Conservation (phyloP, 2,888 invertebrate species). For the Harpalus rufipes region DNA sequence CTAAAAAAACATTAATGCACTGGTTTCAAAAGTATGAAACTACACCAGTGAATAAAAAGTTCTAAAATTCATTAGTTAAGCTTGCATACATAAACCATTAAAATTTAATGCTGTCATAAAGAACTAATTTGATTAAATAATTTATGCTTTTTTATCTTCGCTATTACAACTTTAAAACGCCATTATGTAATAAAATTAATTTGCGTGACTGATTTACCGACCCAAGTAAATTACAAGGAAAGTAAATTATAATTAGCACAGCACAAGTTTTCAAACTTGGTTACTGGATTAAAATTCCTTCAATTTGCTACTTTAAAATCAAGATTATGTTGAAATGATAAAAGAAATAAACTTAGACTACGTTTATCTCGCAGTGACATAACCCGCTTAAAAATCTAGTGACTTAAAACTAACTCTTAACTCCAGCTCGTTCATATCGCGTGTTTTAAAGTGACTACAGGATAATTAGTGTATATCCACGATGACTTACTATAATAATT, state of each 20-base stretch:
- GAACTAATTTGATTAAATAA: slow-evolving; percentile 1
- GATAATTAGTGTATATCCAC: too few species aligned
- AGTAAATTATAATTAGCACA: neutral
- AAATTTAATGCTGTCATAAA: neutral
- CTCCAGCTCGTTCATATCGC: too few species aligned
- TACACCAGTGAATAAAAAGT: neutral
- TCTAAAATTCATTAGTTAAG: neutral
- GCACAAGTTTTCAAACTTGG: neutral
- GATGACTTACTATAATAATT: too few species aligned
- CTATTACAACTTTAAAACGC: slow-evolving; percentile 6
- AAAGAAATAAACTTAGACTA: too few species aligned
- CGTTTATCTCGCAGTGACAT: too few species aligned
- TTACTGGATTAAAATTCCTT: neutral
- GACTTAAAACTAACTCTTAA: too few species aligned
- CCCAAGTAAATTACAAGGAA: slow-evolving; percentile 5
- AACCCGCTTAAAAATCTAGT: too few species aligned
- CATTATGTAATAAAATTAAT: slow-evolving; percentile 4
- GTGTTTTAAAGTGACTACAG: too few species aligned
- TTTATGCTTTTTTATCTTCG: neutral
- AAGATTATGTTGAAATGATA: too few species aligned
- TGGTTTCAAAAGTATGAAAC: too few species aligned
- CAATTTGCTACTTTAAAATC: neutral
- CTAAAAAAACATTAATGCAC: too few species aligned
- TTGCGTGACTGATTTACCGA: slow-evolving; percentile 1
- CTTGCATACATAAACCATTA: neutral